A percentile compares a stretch with the other conserved stretches of the same genome.
Evolutionary conservation across 2,113 vertebrate species (phyloP).

Genomic region (Pelobates fuscus): DNA sequence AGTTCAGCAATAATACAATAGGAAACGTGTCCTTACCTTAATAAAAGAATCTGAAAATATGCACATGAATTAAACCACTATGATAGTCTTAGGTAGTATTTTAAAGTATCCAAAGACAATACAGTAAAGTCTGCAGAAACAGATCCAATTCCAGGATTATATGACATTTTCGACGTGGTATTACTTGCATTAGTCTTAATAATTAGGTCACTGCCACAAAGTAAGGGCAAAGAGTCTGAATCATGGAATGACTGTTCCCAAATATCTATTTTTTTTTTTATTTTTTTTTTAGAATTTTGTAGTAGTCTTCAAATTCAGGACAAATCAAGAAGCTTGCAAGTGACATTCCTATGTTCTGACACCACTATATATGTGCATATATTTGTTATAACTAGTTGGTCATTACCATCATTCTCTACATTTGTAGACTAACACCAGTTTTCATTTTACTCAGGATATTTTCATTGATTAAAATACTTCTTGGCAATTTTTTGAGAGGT

Average conservation of each 20-base stretch:
- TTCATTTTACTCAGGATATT: neutral
- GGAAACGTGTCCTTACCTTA: constrained; percentile 18
- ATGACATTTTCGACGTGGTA: constrained; percentile 26
- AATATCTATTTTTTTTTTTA: constrained; percentile 9
- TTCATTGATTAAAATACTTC: neutral
- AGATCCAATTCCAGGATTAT: constrained; percentile 20
- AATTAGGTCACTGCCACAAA: constrained; percentile 25
- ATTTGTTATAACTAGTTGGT: neutral
- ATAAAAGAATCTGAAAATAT: constrained; percentile 21
- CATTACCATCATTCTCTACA: neutral
- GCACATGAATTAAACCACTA: constrained; percentile 36
- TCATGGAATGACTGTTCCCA: constrained; percentile 13
- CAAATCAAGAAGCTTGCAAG: neutral
- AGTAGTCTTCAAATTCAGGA: neutral
- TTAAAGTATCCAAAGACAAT: constrained; percentile 26
- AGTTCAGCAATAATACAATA: constrained; percentile 31
- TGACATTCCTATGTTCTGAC: neutral
- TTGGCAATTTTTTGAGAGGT: neutral
- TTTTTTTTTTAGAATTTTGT: neutral
- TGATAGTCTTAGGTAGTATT: constrained; percentile 31
- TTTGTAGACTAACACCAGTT: neutral
- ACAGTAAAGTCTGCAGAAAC: constrained; percentile 30
- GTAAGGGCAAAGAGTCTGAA: constrained; percentile 3
- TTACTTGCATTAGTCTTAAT: constrained; percentile 21
- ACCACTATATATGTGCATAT: neutral